These are phyloP conservation scores for Gymnorhina tibicen DNA, from an alignment of 2,113 vertebrate species.

Conservation along the genomic window DNA sequence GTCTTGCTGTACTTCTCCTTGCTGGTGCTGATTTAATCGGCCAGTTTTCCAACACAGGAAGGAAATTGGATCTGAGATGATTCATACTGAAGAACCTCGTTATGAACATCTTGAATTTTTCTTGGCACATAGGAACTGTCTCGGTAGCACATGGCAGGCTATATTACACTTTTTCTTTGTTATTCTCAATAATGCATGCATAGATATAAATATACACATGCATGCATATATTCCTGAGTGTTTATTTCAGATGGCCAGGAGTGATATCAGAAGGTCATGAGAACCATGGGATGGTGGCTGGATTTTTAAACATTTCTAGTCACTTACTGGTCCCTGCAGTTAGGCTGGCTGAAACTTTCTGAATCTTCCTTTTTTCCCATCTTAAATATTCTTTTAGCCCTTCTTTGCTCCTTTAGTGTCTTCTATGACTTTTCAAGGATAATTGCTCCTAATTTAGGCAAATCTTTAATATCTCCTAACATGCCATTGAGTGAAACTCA, in stretches of 20 bases:
- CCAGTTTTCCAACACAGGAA: neutral
- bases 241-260: neutral
- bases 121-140: neutral
- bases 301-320: neutral
- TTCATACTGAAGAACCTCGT: neutral
- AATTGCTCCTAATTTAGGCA: neutral
- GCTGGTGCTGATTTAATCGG: neutral
- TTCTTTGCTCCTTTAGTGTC: neutral
- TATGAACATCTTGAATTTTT: neutral
- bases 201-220: neutral
- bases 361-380: neutral
- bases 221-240: neutral
- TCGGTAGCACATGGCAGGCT: neutral
- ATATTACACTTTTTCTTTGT: neutral
- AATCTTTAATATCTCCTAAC: neutral
- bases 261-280: neutral
- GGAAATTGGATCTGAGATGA: neutral
- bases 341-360: neutral
- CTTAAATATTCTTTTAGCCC: neutral
- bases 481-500: neutral
- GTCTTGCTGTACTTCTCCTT: neutral
- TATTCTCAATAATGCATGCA: neutral
- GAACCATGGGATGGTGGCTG: neutral
- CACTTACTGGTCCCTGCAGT: neutral
- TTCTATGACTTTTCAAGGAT: neutral